Conservation (phyloP, 2,113 vertebrate genomes). For the Pomatostomus ruficeps region DNA sequence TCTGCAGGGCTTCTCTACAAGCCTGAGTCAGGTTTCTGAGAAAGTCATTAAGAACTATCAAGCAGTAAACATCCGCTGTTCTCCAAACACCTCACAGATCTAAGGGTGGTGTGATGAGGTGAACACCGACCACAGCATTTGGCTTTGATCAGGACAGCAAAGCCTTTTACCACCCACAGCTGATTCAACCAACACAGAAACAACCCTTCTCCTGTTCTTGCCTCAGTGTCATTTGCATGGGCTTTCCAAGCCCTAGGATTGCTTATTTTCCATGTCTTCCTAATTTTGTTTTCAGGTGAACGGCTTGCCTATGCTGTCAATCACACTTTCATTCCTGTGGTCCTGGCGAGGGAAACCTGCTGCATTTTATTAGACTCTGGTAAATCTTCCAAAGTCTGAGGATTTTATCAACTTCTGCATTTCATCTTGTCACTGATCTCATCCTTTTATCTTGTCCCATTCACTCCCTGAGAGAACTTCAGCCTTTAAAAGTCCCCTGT, state of each 20-base stretch:
- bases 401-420: background rate
- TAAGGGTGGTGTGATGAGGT: background rate
- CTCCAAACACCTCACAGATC: rapidly evolving
- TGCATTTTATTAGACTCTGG: background rate
- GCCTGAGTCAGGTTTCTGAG: background rate
- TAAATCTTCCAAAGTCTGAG: background rate
- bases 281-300: background rate
- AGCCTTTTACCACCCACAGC: rapidly evolving
- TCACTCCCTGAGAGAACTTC: background rate
- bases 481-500: background rate
- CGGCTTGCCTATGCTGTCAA: background rate
- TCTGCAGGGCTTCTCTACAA: background rate
- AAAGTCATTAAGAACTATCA: background rate
- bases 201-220: background rate
- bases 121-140: rapidly evolving
- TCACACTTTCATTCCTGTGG: background rate
- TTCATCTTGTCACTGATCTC: background rate
- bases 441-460: background rate
- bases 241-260: background rate
- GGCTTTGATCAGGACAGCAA: background rate
- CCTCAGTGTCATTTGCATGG: background rate
- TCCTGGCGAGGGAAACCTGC: background rate
- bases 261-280: background rate
- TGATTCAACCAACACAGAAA: background rate
- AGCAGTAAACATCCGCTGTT: rapidly evolving